Base-by-base conservation (phyloP, 1,140 invertebrate genomes). In the Leptinotarsa defecta region DNA sequence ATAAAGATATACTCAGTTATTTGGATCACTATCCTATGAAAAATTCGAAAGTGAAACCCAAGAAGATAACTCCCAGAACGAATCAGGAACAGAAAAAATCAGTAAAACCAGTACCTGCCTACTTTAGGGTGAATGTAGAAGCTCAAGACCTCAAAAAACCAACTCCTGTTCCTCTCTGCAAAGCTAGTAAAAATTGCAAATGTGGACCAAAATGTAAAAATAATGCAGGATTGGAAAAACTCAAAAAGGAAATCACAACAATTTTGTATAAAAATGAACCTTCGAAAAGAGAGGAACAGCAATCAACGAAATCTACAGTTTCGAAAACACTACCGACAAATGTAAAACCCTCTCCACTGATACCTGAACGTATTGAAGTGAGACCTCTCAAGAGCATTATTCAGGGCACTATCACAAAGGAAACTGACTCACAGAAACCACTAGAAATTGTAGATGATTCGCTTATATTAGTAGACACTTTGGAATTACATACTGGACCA, bases 1-100 rank as follows among this genome's bases (percentile, higher is more conserved):
- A 48, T n/a, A 75, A 71, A 63, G 75, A 77, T 67, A 74, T 77
- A 17, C 48, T 79, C 20, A 74, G 75, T 22, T 77, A 65, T 27
- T 64, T 79, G 65, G 74, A 79, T 34, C 69, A 76, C n/a, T 73
- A 63, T 76, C 24, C 76, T 20, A 77, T 77, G 76, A 73, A 73
- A 65, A 24, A 63, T 34, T 52, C 73, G 6, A 68, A 71, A 8
- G 71, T 65, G 48, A 27, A 62, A 34, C 19, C 49, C 3, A 64
- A 65, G 24, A 73, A 64, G 48, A 34, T 48, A 17, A 62, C 34
- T 22, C 71, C 71, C 2, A 64, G 48, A n/a, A 19, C 71, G n/a
- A 64, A 65, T 48, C 48, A 43, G 63, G 27, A 64, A 20, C 34
- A 70, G 20, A 70, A 24, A 70, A 70, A 65, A 22, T 8, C 15